phyloP scores from a whole-genome alignment of 2,888 invertebrate species.

The Lydus trimaculatus region DNA sequence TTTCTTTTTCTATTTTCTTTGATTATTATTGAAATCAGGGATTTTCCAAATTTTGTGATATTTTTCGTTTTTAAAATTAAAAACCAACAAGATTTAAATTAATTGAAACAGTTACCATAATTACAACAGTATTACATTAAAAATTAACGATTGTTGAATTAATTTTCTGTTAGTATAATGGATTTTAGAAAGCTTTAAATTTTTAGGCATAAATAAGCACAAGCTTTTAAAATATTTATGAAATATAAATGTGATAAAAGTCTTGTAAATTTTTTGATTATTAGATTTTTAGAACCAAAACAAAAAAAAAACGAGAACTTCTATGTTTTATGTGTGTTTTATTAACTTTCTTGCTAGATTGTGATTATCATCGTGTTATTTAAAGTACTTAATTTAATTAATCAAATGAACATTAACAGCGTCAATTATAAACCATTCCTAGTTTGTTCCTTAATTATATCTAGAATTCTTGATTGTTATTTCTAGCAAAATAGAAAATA shows the following conservation, averaged over 20 bases:
- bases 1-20: not conserved
- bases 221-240: conserved; percentile 1
- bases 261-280: not conserved
- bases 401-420: not conserved
- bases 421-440: conserved; percentile 15
- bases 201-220: not conserved
- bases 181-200: not conserved
- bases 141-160: not conserved
- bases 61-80: not conserved
- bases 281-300: not conserved
- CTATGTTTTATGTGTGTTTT: not conserved
- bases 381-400: not conserved
- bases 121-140: not conserved
- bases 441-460: conserved; percentile 17
- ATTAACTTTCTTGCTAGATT: not conserved
- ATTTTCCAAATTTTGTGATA: not conserved
- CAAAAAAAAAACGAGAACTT: not conserved
- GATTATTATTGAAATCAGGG: not conserved
- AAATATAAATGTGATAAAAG: conserved; percentile 9
- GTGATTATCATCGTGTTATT: not conserved
- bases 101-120: not conserved
- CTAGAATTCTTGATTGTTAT: not conserved
- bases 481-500: not conserved
- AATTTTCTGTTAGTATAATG: not conserved
- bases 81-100: not conserved